phyloP scores from a whole-genome alignment of 35 echinoderm and acorn worm genomes.

The Eucidaris tribuloides region DNA sequence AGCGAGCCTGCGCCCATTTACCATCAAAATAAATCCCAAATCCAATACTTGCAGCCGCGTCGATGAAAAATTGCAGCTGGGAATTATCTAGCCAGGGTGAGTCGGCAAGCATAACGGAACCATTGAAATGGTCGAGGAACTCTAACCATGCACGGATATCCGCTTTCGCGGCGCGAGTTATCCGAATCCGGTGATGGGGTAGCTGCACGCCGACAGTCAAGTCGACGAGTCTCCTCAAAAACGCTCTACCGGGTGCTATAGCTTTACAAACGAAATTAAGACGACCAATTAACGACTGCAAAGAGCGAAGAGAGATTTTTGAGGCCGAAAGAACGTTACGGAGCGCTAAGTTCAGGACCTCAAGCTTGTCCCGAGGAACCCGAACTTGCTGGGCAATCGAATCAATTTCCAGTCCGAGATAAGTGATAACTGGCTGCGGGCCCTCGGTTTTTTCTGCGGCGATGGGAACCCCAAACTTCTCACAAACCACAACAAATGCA shows the following conservation, averaged over 20 bases:
- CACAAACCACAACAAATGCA: constrained; percentile 19
- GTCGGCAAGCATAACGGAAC: background rate
- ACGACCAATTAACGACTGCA: constrained; percentile 34
- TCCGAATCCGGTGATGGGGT: background rate
- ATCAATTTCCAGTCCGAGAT: constrained; percentile 29
- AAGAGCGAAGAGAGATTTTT: background rate
- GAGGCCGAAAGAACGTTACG: background rate
- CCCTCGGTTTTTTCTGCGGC: constrained; percentile 36
- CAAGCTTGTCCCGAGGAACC: constrained; percentile 11
- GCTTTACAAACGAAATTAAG: constrained; percentile 41
- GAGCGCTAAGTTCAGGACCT: background rate
- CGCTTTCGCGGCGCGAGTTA: background rate
- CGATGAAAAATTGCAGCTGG: background rate
- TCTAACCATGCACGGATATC: background rate
- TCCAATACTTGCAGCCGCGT: constrained; percentile 29
- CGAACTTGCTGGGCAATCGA: background rate
- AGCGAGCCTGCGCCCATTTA: constrained; percentile 25
- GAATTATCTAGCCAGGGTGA: background rate
- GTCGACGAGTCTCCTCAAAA: constrained; percentile 17
- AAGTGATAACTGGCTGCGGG: background rate
- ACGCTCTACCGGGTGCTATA: constrained; percentile 12
- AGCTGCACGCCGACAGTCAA: background rate
- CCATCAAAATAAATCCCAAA: constrained; percentile 24
- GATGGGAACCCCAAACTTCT: constrained; percentile 36
- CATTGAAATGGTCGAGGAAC: background rate